Evolutionary conservation across 2,888 invertebrate genomes (phyloP).

Genomic region (Nycteola revayana): DNA sequence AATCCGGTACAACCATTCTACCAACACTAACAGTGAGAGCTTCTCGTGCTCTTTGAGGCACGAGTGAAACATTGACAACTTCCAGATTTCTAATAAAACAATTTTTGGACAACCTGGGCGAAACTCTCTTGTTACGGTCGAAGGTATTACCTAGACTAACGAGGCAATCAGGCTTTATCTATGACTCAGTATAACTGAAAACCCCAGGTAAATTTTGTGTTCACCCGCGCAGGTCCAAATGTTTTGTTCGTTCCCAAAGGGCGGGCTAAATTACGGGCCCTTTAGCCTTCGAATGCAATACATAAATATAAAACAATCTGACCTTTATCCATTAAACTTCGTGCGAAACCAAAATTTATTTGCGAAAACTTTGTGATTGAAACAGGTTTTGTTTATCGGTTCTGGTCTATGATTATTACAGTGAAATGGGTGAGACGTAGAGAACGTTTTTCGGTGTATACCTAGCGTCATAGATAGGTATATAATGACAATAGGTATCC

Average conservation of each 20-base stretch:
- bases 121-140: no score
- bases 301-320: conserved; percentile 63
- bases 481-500: not conserved
- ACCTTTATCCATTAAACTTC: conserved; percentile 51
- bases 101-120: no score
- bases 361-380: conserved; percentile 45
- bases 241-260: conserved; percentile 40
- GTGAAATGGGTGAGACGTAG: conserved; percentile 20
- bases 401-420: conserved; percentile 19
- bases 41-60: no score
- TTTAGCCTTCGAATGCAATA: conserved; percentile 48
- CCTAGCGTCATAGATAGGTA: no score
- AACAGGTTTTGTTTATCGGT: conserved; percentile 38
- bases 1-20: no score
- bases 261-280: conserved; percentile 51
- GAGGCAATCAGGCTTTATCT: no score
- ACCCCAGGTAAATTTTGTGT: conserved; percentile 42
- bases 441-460: conserved; percentile 15
- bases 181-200: conserved; percentile 26
- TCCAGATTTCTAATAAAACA: no score
- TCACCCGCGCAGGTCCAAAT: conserved; percentile 31
- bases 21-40: no score
- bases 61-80: no score
- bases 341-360: conserved; percentile 48
- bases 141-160: no score